Base-by-base conservation (phyloP, 1,140 invertebrate species). In the Ooceraea biroi region DNA sequence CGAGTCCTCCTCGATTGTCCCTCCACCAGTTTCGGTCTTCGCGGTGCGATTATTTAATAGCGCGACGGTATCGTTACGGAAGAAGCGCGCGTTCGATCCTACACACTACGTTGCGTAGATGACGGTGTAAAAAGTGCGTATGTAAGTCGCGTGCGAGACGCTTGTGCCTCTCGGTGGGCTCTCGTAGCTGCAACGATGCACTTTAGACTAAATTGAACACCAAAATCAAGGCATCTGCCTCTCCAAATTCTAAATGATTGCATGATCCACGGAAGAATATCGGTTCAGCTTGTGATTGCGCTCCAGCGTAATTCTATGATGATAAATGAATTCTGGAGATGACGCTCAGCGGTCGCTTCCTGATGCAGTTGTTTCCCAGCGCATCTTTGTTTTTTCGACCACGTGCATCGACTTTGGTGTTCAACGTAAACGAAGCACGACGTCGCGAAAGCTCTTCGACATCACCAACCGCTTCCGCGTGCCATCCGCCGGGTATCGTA, bases 41-140 rank as follows among this genome's bases (percentile, higher is more conserved):
- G 74, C 55, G 25, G 25, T 61, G 63, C 61, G 73, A 76, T 76
- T 48, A 44, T 36, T 7, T 36, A 36, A 36, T 63, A 36, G 58
- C 58, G 57, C 57, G 60, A 25, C 50, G 48, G 52, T 17, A 52
- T 52, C 12, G 36, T 63, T 30, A 57, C 22, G 61, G 58, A 76
- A 76, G 72, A 76, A 76, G 73, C 73, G 25, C 58, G 44, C 5
- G n/a, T 19, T n/a, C 50, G 52, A 55, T 55, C n/a, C 7, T 36
- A 36, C 7, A n/a, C 69, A 57, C 44, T 76, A 76, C 58, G 4
- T 77, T 77, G 65, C 27, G 46, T 65, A 46, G 73, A 65, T 76
- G 57, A 44, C 19, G 14, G 44, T 69, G 65, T 80, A 69, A 46
- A 71, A 80, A 27, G 27, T 46, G 76, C 41, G 22, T 27, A 50